phyloP scores from a whole-genome alignment of 2,797 vertebrate species.

The Sandelia bainsii region DNA sequence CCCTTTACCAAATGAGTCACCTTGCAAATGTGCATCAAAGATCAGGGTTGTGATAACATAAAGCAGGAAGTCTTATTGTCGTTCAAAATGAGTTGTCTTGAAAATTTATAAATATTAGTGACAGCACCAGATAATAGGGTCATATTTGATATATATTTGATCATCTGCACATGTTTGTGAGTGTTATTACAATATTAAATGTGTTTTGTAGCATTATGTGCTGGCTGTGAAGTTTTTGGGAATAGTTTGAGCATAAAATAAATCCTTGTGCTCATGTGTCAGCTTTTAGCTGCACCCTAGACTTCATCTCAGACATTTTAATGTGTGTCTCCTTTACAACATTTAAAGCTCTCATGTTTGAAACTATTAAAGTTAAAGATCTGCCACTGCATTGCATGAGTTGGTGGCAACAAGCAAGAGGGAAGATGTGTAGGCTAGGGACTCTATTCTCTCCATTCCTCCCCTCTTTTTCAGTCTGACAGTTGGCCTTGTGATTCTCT shows the following conservation, averaged over 20 bases:
- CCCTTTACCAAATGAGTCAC: slow-evolving; percentile 15
- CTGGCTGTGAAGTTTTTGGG: slow-evolving; percentile 12
- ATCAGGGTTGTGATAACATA: not conserved
- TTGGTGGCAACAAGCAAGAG: slow-evolving; percentile 4
- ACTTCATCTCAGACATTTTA: slow-evolving; percentile 9
- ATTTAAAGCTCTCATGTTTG: slow-evolving; percentile 16
- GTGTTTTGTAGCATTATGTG: slow-evolving; percentile 28
- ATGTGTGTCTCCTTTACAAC: slow-evolving; percentile 32
- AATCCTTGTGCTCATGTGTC: slow-evolving; percentile 26
- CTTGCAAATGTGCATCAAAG: not conserved
- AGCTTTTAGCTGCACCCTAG: slow-evolving; percentile 20
- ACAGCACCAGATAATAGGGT: not conserved
- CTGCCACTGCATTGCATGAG: slow-evolving; percentile 18
- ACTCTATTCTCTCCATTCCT: slow-evolving; percentile 51
- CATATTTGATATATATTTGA: slow-evolving; percentile 5
- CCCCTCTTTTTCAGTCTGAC: slow-evolving; percentile 69
- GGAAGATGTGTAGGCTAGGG: slow-evolving; percentile 45
- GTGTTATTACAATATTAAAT: not conserved
- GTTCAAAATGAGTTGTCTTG: not conserved
- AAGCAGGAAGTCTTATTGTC: not conserved
- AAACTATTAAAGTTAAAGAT: slow-evolving; percentile 7
- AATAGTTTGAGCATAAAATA: slow-evolving; percentile 12
- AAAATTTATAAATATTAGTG: not conserved
- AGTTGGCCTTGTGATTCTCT: slow-evolving; percentile 72
- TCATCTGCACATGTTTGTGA: not conserved